These are phyloP conservation scores for Halcyon chelicuti DNA, from an alignment of 2,797 vertebrate species.

Conservation along the genomic window DNA sequence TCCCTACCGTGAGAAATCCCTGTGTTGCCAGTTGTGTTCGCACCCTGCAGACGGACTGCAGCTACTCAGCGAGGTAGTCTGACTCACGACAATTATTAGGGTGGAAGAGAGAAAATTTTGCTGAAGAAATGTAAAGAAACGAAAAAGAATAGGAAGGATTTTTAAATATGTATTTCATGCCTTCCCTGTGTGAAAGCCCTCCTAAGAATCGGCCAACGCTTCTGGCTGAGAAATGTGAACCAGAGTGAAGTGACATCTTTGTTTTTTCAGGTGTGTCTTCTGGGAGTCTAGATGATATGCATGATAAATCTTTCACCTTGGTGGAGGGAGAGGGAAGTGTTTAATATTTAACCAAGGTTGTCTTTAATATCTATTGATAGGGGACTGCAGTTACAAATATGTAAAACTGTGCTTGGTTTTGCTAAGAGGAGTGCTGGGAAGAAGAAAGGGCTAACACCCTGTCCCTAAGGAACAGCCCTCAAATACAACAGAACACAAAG, in stretches of 20 bases:
- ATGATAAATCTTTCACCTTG: conserved; percentile 51
- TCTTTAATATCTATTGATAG: not conserved
- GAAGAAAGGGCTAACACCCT: not conserved
- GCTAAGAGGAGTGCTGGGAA: not conserved
- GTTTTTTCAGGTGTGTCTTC: not conserved
- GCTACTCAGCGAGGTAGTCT: not conserved
- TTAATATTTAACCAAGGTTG: conserved; percentile 67
- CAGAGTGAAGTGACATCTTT: not conserved
- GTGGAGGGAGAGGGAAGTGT: conserved; percentile 5
- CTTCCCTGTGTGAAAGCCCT: not conserved
- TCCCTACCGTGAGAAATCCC: not conserved
- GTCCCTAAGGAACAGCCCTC: not conserved
- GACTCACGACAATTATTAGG: not conserved
- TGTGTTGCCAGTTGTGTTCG: not conserved
- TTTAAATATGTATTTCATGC: not conserved
- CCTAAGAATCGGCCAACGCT: not conserved
- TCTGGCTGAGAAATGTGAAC: not conserved
- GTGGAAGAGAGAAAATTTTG: not conserved
- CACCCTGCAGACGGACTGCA: not conserved
- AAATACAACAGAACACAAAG: not conserved
- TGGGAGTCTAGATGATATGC: not conserved
- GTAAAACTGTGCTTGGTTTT: conserved; percentile 32
- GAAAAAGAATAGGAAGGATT: not conserved
- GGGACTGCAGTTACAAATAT: conserved; percentile 16
- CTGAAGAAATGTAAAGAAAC: not conserved